phyloP scores from a whole-genome alignment of 2,797 vertebrate species.

The Sebastes nivosus region DNA sequence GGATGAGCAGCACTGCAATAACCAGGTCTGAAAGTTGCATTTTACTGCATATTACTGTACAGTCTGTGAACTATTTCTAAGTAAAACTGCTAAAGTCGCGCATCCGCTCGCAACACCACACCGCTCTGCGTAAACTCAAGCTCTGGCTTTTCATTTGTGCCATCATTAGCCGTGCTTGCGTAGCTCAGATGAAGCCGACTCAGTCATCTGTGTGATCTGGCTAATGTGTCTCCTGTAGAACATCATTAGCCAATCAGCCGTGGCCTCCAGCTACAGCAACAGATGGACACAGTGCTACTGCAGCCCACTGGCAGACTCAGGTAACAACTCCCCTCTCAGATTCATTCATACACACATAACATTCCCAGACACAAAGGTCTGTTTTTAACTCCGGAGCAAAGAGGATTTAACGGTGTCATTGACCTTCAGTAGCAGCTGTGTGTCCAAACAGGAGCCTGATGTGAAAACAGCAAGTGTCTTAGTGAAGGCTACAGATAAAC shows the following conservation, averaged over 20 bases:
- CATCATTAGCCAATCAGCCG: slow-evolving; percentile 76
- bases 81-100: slow-evolving; percentile 29
- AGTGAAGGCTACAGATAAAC: slow-evolving; percentile 46
- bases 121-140: slow-evolving; percentile 21
- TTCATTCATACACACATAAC: slow-evolving; percentile 20
- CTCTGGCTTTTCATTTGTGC: slow-evolving; percentile 54
- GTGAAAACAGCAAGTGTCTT: slow-evolving; percentile 42
- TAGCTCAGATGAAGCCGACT: slow-evolving; percentile 60
- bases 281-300: slow-evolving; percentile 64
- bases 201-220: slow-evolving; percentile 74
- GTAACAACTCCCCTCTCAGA: slow-evolving; percentile 43
- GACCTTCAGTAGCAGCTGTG: slow-evolving; percentile 33
- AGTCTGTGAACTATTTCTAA: slow-evolving; percentile 28
- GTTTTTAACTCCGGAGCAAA: slow-evolving; percentile 7
- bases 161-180: slow-evolving; percentile 60
- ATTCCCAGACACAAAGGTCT: slow-evolving; percentile 24
- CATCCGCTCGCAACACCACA: slow-evolving; percentile 29
- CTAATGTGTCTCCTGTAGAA: slow-evolving; percentile 75
- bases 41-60: slow-evolving; percentile 19
- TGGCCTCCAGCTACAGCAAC: slow-evolving; percentile 67
- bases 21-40: slow-evolving; percentile 35
- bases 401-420: slow-evolving; percentile 22
- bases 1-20: slow-evolving; percentile 26
- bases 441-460: slow-evolving; percentile 37
- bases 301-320: slow-evolving; percentile 58